Evolutionary conservation across 2,888 invertebrate species (phyloP), one percentile per base, ranked within the genome.

Genomic region (Euzophera pinguis): DNA sequence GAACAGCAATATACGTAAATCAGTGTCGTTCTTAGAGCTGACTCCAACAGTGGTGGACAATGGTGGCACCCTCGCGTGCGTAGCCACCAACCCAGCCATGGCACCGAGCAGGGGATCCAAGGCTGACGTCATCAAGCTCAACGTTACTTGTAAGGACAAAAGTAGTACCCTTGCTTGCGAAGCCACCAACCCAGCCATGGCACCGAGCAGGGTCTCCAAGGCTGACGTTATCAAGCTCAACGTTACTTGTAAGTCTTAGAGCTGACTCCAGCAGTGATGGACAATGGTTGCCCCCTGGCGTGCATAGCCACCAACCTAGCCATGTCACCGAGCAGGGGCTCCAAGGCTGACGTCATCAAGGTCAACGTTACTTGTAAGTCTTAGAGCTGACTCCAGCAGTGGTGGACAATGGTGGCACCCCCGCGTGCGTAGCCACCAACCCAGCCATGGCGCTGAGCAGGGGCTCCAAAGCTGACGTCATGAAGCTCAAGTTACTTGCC

Each of bases 131-230:
- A 80, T 90, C 55, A 82, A 80, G 9, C 78, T 90, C 41, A 90
- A 90, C 65, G 85, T 90, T 57, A 90, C 90, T 60, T 90, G 90
- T 91, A 63, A 84, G 90, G n/a, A n/a, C n/a, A 76, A 90, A 60
- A 83, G 84, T 1, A 84, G 82, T 6, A 88, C 90, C 1, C 73
- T 91, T 14, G 86, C 90, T 12, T 91, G 91, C 60, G 76, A 89
- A 39, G 89, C 90, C 14, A 88, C 87, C 39, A 91, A 90, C 68
- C 73, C 82, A 4, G 81, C 76, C 4, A 83, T 90, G 84, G 85
- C 84, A 22, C 82, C 88, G 22, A 83, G 74, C 41, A 71, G 84
- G 43, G 87, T 84, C 52, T 87, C 88, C 50, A 90, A 87, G 51
- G 84, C 88, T 48, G 87, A 90, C 61, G 80, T 88, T 58, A 80